Evolutionary conservation across 2,113 vertebrate species (phyloP).

Genomic region (Steatornis caripensis): DNA sequence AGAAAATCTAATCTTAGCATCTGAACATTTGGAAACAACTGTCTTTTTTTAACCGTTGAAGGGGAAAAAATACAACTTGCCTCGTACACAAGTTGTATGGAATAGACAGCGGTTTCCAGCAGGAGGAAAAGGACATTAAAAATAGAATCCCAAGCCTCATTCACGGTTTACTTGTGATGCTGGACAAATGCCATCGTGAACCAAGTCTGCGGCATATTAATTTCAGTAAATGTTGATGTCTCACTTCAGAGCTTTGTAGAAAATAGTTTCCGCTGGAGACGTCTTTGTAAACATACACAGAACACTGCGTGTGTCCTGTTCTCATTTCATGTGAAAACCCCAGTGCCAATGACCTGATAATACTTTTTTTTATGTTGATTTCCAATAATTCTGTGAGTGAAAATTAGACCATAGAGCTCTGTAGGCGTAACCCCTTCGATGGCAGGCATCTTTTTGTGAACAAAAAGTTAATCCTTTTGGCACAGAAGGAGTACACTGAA

Average conservation of each 20-base stretch:
- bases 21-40: neutral
- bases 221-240: neutral
- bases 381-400: neutral
- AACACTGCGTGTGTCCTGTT: neutral
- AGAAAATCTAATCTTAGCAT: neutral
- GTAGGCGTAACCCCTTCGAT: neutral
- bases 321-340: neutral
- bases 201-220: conserved; percentile 10
- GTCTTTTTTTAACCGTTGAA: neutral
- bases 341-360: neutral
- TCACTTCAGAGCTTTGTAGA: neutral
- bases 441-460: neutral
- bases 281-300: neutral
- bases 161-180: neutral
- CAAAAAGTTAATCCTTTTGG: neutral
- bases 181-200: neutral
- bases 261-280: neutral
- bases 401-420: neutral
- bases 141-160: neutral
- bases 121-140: neutral
- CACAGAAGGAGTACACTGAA: neutral
- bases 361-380: neutral
- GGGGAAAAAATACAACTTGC: neutral
- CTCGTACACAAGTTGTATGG: neutral
- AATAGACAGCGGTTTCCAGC: neutral